Evolutionary conservation across 2,888 invertebrate species (phyloP).

Genomic region (Macrosoma leucophasiata): DNA sequence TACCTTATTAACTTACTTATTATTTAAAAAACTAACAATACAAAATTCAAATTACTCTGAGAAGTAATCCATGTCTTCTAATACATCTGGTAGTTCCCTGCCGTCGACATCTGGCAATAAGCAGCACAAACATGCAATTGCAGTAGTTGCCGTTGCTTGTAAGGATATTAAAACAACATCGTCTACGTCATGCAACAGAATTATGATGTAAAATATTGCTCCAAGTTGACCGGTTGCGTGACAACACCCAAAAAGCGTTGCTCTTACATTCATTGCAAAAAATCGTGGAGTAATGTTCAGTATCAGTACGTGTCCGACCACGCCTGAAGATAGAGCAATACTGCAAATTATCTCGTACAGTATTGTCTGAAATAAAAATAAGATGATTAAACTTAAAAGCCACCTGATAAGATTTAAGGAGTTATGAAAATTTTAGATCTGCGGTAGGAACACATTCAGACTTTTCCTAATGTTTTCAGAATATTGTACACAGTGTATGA

Average conservation of each 20-base stretch:
- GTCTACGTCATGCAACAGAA: slow-evolving; percentile 35
- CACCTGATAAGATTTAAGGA: too few species aligned
- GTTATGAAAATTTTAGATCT: too few species aligned
- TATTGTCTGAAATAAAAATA: slow-evolving; percentile 43
- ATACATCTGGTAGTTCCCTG: slow-evolving; percentile 57
- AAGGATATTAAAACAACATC: slow-evolving; percentile 34
- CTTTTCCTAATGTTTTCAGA: too few species aligned
- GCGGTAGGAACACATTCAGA: too few species aligned
- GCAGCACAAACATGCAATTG: slow-evolving; percentile 37
- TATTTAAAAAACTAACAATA: neutral
- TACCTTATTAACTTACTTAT: neutral
- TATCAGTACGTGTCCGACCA: slow-evolving; percentile 43
- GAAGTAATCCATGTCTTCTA: slow-evolving; percentile 65
- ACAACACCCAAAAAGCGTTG: slow-evolving; percentile 50
- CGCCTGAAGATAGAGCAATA: slow-evolving; percentile 43
- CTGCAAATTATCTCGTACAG: slow-evolving; percentile 35
- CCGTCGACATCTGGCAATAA: slow-evolving; percentile 50
- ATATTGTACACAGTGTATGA: too few species aligned
- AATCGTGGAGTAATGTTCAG: slow-evolving; percentile 54
- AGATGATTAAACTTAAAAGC: too few species aligned
- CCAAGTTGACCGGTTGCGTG: slow-evolving; percentile 54
- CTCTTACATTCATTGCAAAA: slow-evolving; percentile 52
- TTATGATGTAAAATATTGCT: slow-evolving; percentile 47
- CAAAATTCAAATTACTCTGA: slow-evolving; percentile 44
- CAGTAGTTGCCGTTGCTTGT: slow-evolving; percentile 33